Base-by-base conservation (phyloP, 37 sponge, comb jelly and placozoan species). In the Agelas oroides region DNA sequence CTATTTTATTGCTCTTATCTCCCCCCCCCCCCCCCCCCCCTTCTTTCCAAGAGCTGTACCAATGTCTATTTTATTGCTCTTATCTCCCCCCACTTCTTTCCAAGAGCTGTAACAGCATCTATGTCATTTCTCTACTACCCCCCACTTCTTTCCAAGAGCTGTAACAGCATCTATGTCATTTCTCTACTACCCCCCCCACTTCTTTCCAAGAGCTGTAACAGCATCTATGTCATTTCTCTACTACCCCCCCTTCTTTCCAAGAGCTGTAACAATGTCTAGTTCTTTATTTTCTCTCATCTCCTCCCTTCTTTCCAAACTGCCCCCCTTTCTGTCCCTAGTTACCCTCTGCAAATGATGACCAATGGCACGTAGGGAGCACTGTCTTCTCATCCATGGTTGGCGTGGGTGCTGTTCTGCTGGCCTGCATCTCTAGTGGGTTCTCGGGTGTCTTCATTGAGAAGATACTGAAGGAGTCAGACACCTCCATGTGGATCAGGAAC, bases 371-470 rank as follows among this genome's bases (percentile, higher is more conserved):
- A n/a, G 84, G 55, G 14, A 54, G 17, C 33, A 58, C 30, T 25
- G 1, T 11, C 11, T 54, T 40, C 77, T 73, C 63, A 5, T 36
- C 80, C 72, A 1, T 91, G 53, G 56, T 91, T 18, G 99, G 99
- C 0, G 69, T 98, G 53, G 56, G 68, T 20, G 90, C 93, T 21
- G 91, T 98, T 13, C 53, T 94, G 18, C 36, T 81, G 56, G 96
- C 99, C 18, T 98, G 95, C 40, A 36, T 94, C 34, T 89, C 97
- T 52, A 92, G 93, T 72, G 99, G 99, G 19, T 98, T 98, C 82
- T 80, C 94, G 40, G 99, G 99, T 2, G 99, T 98, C 16, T 98
- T 92, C 85, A 96, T 94, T 78, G 99, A 98, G 80, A 94, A 87
- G 87, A 88, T 98, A 53, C 81, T 98, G 61, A 98, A 97, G 62